Base-by-base conservation (phyloP, 2,888 invertebrate species). In the Eristalis pertinax region DNA sequence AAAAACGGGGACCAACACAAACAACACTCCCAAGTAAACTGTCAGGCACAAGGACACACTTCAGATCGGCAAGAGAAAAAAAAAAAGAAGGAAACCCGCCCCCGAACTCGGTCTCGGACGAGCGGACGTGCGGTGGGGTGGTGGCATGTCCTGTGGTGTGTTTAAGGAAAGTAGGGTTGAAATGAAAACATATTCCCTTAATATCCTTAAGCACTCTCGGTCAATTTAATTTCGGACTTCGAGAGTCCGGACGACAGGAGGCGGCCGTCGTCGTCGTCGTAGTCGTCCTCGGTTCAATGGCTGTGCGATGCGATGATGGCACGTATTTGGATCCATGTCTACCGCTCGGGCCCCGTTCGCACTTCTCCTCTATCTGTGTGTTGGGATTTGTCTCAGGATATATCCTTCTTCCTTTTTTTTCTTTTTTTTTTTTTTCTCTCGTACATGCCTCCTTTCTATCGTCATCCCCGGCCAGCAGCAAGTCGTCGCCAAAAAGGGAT, bases 181-280 rank as follows among this genome's bases (percentile, higher is more conserved):
- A 87, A 87, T 87, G 79, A 87, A 87, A 87, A 87, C 87, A 87
- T 87, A 87, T 87, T 87, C 84, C 84, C 87, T 79, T 87, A 87
- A 87, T 87, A 87, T 79, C 87, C 87, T 84, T 84, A 87, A 87
- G 87, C 87, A 87, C 87, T 87, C 84, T 87, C 84, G 87, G 87
- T 87, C 87, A 87, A 87, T 87, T 87, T 87, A 83, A 87, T 87
- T 87, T 84, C 83, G 87, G 84, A 87, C 87, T 86, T 84, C 60
- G 35, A 32, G 67, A 75, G 74, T 63, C 65, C 65, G 64, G 15
- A 64, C 62, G 68, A 43, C 43, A n/a, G 4, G 15, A 43, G 43
- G n/a, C 19, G 50, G 50, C 50, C 19, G 50, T 8, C n/a, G 50
- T 19, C 50, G 26, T 26, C 26, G 26, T 26, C 26, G 26, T n/a